Evolutionary conservation across 2,888 invertebrate species (phyloP).

Genomic region (Leptarthrus brevirostris): DNA sequence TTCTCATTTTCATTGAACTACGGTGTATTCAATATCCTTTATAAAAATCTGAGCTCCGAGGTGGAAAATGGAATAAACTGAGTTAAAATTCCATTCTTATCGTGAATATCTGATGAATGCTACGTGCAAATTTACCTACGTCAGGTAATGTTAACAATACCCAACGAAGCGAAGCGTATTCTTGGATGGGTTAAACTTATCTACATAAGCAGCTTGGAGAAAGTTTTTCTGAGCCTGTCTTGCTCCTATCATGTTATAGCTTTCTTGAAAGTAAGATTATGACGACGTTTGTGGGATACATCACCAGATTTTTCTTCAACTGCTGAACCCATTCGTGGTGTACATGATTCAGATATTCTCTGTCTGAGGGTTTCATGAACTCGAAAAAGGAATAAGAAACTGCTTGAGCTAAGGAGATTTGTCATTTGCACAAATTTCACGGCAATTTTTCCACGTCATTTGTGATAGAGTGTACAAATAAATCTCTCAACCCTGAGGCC

Average conservation of each 20-base stretch:
- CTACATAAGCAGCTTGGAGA: conserved; percentile 29
- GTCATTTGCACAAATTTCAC: conserved; percentile 38
- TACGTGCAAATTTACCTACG: conserved; percentile 31
- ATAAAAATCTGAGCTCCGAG: no score
- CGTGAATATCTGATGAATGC: conserved; percentile 26
- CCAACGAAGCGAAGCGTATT: neutral
- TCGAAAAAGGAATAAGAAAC: conserved; percentile 24
- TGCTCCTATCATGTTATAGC: conserved; percentile 11
- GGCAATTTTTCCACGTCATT: conserved; percentile 39
- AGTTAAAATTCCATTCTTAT: conserved; percentile 14
- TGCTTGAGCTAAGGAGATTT: conserved; percentile 31
- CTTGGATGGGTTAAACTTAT: conserved; percentile 10
- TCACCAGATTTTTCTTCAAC: neutral
- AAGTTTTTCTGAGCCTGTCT: conserved; percentile 25
- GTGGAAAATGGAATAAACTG: no score
- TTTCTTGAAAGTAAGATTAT: neutral
- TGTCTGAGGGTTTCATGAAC: conserved; percentile 3
- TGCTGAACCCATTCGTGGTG: conserved; percentile 6
- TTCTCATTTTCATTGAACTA: no score
- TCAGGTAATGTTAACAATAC: conserved; percentile 33
- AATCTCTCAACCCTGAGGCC: neutral
- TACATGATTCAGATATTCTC: conserved; percentile 14
- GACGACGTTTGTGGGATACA: neutral
- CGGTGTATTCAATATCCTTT: no score
- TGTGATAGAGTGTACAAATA: conserved; percentile 34